Evolutionary conservation across 2,797 vertebrate species (phyloP).

Genomic region (Jordanella pulchra): DNA sequence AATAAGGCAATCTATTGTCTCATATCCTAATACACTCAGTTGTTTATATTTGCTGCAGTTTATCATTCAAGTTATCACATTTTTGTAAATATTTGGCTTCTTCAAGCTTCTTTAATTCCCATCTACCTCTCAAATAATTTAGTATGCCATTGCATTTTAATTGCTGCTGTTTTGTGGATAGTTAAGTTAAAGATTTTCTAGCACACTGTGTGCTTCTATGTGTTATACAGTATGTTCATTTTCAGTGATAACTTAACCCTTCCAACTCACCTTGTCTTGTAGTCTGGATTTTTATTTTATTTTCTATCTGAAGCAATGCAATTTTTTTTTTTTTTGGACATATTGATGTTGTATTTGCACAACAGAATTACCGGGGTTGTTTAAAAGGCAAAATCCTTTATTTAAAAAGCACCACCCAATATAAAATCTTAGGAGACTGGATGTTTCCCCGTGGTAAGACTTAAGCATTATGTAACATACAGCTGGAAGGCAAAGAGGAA

Average conservation of each 20-base stretch:
- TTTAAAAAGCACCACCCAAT: constrained; percentile 9
- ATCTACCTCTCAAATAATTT: no score
- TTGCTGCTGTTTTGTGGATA: no score
- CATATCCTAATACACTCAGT: no score
- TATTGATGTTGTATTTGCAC: constrained; percentile 31
- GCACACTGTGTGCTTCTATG: no score
- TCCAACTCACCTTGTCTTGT: constrained; percentile 8
- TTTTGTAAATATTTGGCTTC: no score
- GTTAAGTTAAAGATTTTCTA: no score
- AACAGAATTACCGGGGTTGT: constrained; percentile 32
- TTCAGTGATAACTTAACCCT: constrained; percentile 36
- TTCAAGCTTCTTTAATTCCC: no score
- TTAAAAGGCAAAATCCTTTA: constrained; percentile 26
- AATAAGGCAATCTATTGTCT: no score
- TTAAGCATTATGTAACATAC: constrained; percentile 33
- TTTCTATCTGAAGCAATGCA: constrained; percentile 11
- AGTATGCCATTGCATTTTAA: no score
- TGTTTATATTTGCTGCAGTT: no score
- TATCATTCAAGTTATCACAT: no score
- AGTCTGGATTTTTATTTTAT: constrained; percentile 6
- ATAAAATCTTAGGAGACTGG: constrained; percentile 13
- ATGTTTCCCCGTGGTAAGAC: constrained; percentile 28
- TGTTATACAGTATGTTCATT: constrained; percentile 7
- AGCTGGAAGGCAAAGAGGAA: constrained; percentile 16
- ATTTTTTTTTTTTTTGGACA: constrained; percentile 20